Percentiles rank a stretch among this genome's conserved stretches.
phyloP scores from a whole-genome alignment of 2,888 invertebrate species.

The Hemaris fuciformis region DNA sequence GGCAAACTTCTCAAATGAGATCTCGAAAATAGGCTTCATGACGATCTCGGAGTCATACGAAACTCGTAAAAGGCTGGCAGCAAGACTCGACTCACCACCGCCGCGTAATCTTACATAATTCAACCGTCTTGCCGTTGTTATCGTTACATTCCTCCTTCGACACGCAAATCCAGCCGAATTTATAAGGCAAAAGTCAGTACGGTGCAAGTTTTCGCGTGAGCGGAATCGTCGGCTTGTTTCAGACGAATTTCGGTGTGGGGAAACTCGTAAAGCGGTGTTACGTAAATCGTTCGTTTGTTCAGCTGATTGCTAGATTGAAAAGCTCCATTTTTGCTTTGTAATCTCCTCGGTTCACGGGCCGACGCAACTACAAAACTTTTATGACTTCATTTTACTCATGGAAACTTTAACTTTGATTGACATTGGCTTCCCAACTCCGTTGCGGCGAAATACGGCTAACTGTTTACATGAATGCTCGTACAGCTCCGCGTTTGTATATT shows the following conservation, averaged over 20 bases:
- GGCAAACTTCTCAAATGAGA: conserved; percentile 67
- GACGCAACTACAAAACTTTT: conserved; percentile 15
- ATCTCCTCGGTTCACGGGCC: conserved; percentile 34
- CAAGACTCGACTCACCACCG: conserved; percentile 53
- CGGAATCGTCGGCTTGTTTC: conserved; percentile 50
- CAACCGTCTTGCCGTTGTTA: conserved; percentile 65
- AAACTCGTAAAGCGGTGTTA: conserved; percentile 60
- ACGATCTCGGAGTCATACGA: conserved; percentile 66
- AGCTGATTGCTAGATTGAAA: conserved; percentile 70
- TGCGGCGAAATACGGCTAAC: conserved; percentile 48
- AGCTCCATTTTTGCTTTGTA: conserved; percentile 56
- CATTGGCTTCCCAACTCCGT: conserved; percentile 44
- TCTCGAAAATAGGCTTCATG: conserved; percentile 58
- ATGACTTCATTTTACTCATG: conserved; percentile 19
- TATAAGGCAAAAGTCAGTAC: conserved; percentile 58
- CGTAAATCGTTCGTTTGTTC: conserved; percentile 70
- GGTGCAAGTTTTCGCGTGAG: conserved; percentile 54
- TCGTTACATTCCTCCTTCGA: conserved; percentile 66
- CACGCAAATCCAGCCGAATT: conserved; percentile 63
- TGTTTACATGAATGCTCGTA: neutral
- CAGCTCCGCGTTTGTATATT: neutral
- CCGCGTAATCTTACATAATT: conserved; percentile 60
- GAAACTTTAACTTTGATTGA: conserved; percentile 32
- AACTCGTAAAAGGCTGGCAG: conserved; percentile 69
- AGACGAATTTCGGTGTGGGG: conserved; percentile 46